phyloP scores from a whole-genome alignment of 2,888 invertebrate genomes.

The Xylota sylvarum region DNA sequence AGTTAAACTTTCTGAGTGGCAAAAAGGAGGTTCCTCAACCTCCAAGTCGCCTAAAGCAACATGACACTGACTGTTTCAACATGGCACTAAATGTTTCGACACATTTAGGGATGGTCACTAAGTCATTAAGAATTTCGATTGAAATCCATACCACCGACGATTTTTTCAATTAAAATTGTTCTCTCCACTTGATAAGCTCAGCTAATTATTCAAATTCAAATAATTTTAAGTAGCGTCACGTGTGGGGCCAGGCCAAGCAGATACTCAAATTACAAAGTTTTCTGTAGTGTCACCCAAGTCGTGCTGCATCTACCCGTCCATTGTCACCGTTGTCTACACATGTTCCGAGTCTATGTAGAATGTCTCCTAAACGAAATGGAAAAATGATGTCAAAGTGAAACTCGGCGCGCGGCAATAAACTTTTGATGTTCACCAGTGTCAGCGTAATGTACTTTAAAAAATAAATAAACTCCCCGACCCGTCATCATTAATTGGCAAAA shows the following conservation, averaged over 20 bases:
- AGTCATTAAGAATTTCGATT: slow-evolving; percentile 11
- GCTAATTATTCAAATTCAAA: slow-evolving; percentile 59
- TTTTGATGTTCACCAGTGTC: slow-evolving; percentile 55
- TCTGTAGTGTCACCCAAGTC: neutral
- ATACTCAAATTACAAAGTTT: slow-evolving; percentile 47
- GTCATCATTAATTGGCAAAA: slow-evolving; percentile 29
- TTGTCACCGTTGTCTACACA: neutral
- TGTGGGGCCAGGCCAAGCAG: slow-evolving; percentile 16
- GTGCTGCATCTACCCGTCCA: neutral
- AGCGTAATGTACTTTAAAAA: slow-evolving; percentile 9
- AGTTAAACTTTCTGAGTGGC: too few relatives aligned
- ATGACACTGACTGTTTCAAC: too few relatives aligned
- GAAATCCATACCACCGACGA: neutral
- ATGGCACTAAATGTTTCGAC: too few relatives aligned
- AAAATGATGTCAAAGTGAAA: slow-evolving; percentile 71
- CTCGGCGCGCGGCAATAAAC: slow-evolving; percentile 63
- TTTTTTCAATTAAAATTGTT: slow-evolving; percentile 19
- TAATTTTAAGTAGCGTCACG: slow-evolving; percentile 61
- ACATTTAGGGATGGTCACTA: neutral
- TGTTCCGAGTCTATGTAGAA: slow-evolving; percentile 32
- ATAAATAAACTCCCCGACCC: neutral
- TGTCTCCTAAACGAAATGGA: slow-evolving; percentile 49
- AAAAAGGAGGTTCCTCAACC: too few relatives aligned
- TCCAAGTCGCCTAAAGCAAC: too few relatives aligned
- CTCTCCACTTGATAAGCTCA: slow-evolving; percentile 36